Conservation (phyloP, 2,113 vertebrate genomes). For the Ophthalmolycus amberensis region DNA sequence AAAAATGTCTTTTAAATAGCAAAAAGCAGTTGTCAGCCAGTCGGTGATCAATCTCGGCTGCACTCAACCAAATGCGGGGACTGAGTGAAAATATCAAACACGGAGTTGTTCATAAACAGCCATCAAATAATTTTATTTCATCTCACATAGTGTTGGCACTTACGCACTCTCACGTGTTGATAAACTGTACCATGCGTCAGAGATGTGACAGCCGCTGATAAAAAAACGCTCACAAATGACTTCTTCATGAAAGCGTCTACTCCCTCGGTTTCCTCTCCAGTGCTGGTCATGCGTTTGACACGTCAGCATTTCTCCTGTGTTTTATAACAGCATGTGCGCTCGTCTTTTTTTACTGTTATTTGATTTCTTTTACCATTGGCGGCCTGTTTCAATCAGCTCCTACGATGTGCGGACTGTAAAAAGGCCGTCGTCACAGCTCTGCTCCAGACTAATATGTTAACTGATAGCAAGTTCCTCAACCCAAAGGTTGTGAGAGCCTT, state of each 20-base stretch:
- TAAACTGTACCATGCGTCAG: constrained; percentile 65
- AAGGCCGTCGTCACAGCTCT: constrained; percentile 64
- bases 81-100: constrained; percentile 5
- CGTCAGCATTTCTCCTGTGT: constrained; percentile 1
- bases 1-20: background rate
- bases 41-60: background rate
- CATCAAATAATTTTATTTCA: constrained; percentile 2
- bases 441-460: constrained; percentile 72
- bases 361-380: background rate
- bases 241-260: constrained; percentile 60
- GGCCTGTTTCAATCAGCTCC: constrained; percentile 27
- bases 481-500: constrained; percentile 57
- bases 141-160: constrained; percentile 12
- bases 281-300: background rate
- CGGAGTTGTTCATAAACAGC: background rate
- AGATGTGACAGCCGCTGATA: constrained; percentile 78
- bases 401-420: constrained; percentile 54
- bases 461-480: constrained; percentile 66
- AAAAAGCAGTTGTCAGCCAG: background rate
- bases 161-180: constrained; percentile 47
- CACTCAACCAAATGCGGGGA: background rate
- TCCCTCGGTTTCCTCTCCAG: background rate
- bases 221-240: constrained; percentile 69
- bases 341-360: background rate
- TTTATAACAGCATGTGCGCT: background rate